These are phyloP conservation scores for Salvelinus fontinalis DNA, from an alignment of 2,113 vertebrate genomes.

Conservation along the genomic window DNA sequence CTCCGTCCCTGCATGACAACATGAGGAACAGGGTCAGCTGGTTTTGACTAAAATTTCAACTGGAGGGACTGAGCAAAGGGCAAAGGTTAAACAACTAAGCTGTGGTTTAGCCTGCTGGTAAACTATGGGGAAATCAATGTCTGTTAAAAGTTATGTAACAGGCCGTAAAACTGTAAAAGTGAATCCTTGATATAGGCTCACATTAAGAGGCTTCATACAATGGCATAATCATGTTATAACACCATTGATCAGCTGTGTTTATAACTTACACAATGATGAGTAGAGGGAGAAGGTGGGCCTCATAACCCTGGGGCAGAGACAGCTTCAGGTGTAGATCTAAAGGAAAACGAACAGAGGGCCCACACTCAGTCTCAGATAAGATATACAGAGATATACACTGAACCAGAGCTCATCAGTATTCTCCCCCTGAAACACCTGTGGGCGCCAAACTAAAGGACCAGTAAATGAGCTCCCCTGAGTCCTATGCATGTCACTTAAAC, in stretches of 20 bases:
- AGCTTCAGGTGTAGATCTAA: conserved; percentile 79
- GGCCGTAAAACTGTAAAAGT: too few relatives aligned
- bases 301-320: conserved; percentile 74
- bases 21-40: conserved; percentile 17
- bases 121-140: too few relatives aligned
- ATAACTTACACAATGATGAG: conserved; percentile 78
- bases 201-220: not conserved
- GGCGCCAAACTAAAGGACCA: conserved; percentile 25
- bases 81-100: not conserved
- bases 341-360: conserved; percentile 22
- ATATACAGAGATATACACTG: not conserved
- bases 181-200: too few relatives aligned
- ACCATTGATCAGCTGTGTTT: not conserved
- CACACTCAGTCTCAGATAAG: too few relatives aligned
- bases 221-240: not conserved
- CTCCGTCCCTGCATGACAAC: conserved; percentile 64
- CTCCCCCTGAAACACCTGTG: conserved; percentile 2
- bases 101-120: too few relatives aligned
- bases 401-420: conserved; percentile 26
- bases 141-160: too few relatives aligned
- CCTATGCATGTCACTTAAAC: not conserved
- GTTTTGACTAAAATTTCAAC: not conserved
- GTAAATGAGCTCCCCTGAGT: conserved; percentile 34
- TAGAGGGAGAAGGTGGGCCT: conserved; percentile 74
- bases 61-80: not conserved